Evolutionary conservation across 1,140 invertebrate genomes (phyloP).

Genomic region (Muscidifurax raptorellus): DNA sequence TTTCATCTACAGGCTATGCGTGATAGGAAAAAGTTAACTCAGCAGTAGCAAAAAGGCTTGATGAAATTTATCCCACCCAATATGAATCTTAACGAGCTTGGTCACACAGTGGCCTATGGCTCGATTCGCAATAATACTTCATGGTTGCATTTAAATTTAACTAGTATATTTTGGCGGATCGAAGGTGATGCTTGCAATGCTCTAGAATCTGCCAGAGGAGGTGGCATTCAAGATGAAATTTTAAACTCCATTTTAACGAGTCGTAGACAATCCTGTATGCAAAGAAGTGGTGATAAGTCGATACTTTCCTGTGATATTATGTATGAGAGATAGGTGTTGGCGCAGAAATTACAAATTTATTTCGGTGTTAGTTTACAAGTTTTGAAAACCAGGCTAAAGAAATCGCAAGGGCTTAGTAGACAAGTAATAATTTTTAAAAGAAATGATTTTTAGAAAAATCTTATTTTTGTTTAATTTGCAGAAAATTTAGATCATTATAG

Average conservation of each 20-base stretch:
- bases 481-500: slow-evolving; percentile 15
- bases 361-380: slow-evolving; percentile 73
- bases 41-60: slow-evolving; percentile 80
- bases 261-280: slow-evolving; percentile 75
- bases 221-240: slow-evolving; percentile 54
- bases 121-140: slow-evolving; percentile 84
- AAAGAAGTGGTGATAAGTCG: slow-evolving; percentile 72
- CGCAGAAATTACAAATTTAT: slow-evolving; percentile 71
- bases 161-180: slow-evolving; percentile 91
- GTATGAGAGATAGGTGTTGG: slow-evolving; percentile 65
- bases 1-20: slow-evolving; percentile 77
- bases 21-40: slow-evolving; percentile 79
- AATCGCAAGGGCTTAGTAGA: slow-evolving; percentile 57
- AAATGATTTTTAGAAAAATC: not conserved
- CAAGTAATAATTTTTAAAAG: not conserved
- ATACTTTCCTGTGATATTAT: slow-evolving; percentile 75
- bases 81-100: slow-evolving; percentile 81
- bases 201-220: slow-evolving; percentile 85
- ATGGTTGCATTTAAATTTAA: slow-evolving; percentile 90
- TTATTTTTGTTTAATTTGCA: slow-evolving; percentile 4
- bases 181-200: slow-evolving; percentile 86
- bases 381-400: slow-evolving; percentile 80
- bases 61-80: slow-evolving; percentile 79
- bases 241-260: slow-evolving; percentile 60
- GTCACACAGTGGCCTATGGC: slow-evolving; percentile 79